Evolutionary conservation across 2,888 invertebrate species (phyloP).

Genomic region (Dynastes tityus): DNA sequence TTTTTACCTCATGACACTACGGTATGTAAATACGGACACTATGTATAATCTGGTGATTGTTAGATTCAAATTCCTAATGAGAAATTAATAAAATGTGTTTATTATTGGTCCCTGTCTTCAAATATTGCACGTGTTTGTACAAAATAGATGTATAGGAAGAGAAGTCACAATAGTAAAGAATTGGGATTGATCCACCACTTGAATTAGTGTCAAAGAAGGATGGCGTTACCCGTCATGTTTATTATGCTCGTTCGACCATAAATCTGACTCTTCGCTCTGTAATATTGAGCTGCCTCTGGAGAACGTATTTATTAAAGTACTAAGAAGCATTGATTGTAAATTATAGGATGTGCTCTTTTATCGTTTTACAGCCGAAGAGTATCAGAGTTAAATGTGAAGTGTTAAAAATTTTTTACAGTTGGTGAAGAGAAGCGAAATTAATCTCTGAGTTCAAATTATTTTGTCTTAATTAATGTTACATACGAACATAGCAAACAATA

Average conservation of each 20-base stretch:
- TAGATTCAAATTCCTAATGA: too few species aligned
- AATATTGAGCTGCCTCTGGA: background rate
- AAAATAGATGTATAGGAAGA: background rate
- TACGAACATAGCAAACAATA: too few species aligned
- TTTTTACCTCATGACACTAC: background rate
- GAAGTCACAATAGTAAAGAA: background rate
- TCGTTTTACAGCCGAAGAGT: background rate
- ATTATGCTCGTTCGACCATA: constrained; percentile 23
- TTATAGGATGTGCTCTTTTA: background rate
- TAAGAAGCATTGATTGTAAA: background rate
- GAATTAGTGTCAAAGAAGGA: constrained; percentile 20
- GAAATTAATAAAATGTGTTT: too few species aligned
- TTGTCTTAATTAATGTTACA: too few species aligned
- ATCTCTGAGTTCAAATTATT: too few species aligned
- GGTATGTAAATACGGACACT: too few species aligned
- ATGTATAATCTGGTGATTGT: too few species aligned
- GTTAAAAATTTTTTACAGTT: background rate
- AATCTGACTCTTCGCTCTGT: background rate
- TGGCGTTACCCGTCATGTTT: constrained; percentile 13
- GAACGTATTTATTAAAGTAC: background rate
- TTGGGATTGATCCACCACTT: constrained; percentile 9
- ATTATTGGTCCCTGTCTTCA: too few species aligned
- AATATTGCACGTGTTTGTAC: too few species aligned
- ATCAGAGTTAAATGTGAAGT: background rate
- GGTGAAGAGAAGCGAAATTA: background rate